phyloP scores from a whole-genome alignment of 1,140 invertebrate species.

The Palaemon carinicauda region DNA sequence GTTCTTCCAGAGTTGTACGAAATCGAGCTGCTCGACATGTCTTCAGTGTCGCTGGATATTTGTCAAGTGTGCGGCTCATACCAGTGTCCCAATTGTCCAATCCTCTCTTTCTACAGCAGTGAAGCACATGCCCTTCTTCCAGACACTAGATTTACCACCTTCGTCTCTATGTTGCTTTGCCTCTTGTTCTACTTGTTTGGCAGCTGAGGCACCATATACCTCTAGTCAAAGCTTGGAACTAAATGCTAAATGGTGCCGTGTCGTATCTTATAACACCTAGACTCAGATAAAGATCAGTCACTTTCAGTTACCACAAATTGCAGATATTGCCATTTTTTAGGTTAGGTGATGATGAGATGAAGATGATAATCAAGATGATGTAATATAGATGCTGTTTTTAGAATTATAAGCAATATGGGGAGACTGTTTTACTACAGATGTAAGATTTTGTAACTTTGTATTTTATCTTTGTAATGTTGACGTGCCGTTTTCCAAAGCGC shows the following conservation, averaged over 20 bases:
- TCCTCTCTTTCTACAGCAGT: conserved; percentile 64
- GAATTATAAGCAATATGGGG: no score
- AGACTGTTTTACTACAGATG: no score
- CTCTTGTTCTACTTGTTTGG: background rate
- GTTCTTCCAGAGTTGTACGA: conserved; percentile 87
- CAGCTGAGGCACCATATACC: background rate
- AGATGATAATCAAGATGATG: no score
- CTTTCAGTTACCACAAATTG: no score
- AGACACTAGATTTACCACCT: background rate
- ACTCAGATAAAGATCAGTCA: background rate
- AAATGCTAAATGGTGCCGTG: background rate
- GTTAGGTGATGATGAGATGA: no score
- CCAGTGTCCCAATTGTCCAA: conserved; percentile 95
- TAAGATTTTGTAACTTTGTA: no score
- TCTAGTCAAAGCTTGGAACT: background rate
- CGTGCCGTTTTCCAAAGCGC: no score
- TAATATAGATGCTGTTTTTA: no score
- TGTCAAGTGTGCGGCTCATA: conserved; percentile 98
- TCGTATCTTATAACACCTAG: background rate
- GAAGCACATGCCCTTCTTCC: background rate
- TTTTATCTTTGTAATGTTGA: no score
- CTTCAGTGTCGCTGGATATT: conserved; percentile 90
- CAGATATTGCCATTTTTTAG: no score
- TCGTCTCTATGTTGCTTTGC: background rate
- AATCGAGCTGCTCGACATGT: conserved; percentile 91